A percentile compares a stretch with the other conserved stretches of the same genome.
Conservation (phyloP, 1,140 invertebrate genomes). For the Cotesia chilonis region DNA sequence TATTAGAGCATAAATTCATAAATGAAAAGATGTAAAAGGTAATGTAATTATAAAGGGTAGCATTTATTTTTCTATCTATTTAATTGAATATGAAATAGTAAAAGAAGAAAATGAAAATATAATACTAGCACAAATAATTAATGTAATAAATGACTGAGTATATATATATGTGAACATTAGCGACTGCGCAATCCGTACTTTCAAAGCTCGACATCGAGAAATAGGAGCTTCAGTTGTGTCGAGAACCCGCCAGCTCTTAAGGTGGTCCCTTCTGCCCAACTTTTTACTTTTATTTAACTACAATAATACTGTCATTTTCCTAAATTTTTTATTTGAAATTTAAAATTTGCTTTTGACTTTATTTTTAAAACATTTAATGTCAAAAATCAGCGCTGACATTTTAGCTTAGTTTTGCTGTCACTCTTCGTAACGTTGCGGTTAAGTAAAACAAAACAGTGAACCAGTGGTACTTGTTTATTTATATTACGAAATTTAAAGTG, state of each 20-base stretch:
- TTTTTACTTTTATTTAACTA: too few species aligned
- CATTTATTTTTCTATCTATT: too few species aligned
- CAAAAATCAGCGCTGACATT: too few species aligned
- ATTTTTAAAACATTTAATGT: too few species aligned
- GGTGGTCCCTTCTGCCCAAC: neutral
- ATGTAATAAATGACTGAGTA: neutral
- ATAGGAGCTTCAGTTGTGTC: slow-evolving; percentile 20
- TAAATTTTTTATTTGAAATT: too few species aligned
- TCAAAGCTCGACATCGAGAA: slow-evolving; percentile 8
- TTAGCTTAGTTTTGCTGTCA: too few species aligned
- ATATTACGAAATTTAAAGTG: neutral
- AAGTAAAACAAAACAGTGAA: neutral
- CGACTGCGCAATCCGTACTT: slow-evolving; percentile 15
- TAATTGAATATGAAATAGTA: slow-evolving; percentile 2
- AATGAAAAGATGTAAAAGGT: too few species aligned
- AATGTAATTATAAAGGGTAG: too few species aligned
- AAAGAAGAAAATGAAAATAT: neutral
- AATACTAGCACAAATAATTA: neutral
- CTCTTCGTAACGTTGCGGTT: too few species aligned
- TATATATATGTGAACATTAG: slow-evolving; percentile 3
- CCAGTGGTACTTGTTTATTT: slow-evolving; percentile 1
- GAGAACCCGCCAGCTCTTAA: slow-evolving; percentile 8
- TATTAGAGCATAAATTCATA: too few species aligned
- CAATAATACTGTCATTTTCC: too few species aligned
- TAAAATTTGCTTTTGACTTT: too few species aligned